A percentile compares a stretch with the other conserved stretches of the same genome.
Conservation (phyloP, 2,113 vertebrate genomes). For the Ardeotis arabs region DNA sequence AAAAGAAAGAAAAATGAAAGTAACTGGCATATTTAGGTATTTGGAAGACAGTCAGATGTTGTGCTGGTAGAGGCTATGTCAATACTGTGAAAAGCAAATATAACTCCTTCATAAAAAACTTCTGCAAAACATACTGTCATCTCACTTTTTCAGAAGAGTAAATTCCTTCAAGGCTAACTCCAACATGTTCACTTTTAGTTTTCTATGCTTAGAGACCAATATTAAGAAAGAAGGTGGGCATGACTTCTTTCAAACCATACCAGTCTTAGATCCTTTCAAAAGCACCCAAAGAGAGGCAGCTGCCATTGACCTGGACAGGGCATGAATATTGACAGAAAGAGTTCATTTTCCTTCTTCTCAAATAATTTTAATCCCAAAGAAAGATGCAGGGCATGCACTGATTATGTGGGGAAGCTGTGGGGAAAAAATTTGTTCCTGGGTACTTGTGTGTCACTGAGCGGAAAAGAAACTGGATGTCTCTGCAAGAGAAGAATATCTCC, state of each 20-base stretch:
- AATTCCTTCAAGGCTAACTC: neutral
- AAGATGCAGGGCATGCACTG: neutral
- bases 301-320: neutral
- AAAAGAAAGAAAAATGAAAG: neutral
- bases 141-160: neutral
- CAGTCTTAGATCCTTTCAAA: neutral
- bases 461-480: neutral
- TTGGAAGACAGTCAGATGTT: neutral
- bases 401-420: neutral
- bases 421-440: neutral
- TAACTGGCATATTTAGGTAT: neutral
- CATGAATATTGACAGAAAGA: neutral
- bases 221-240: neutral
- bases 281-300: neutral
- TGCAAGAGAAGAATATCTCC: neutral
- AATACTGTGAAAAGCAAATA: neutral
- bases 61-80: neutral
- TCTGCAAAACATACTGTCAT: neutral
- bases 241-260: neutral
- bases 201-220: neutral
- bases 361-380: neutral
- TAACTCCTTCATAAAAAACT: neutral
- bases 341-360: neutral
- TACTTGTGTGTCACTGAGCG: neutral
- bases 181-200: neutral